Evolutionary conservation across 2,113 vertebrate species (phyloP).

Genomic region (Peromyscus maniculatus): DNA sequence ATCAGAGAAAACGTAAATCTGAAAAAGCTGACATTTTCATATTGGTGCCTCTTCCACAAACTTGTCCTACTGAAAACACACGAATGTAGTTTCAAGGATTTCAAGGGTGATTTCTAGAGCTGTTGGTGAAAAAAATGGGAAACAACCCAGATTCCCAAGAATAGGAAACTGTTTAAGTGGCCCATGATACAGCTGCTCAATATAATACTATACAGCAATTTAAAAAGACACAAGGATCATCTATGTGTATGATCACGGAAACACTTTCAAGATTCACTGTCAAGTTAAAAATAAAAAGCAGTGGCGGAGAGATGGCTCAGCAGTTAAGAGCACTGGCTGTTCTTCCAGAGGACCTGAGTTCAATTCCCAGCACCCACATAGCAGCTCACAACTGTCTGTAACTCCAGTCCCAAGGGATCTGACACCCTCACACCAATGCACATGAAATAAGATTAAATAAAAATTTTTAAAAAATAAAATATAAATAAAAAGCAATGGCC

Average conservation of each 20-base stretch:
- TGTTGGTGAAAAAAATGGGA: neutral
- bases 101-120: slow-evolving; percentile 27
- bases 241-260: neutral
- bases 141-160: neutral
- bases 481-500: slow-evolving; percentile 14
- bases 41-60: slow-evolving; percentile 13
- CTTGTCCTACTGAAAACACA: slow-evolving; percentile 46
- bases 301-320: too few species aligned
- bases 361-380: too few species aligned
- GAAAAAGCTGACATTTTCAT: neutral
- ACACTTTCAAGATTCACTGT: slow-evolving; percentile 23
- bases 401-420: too few species aligned
- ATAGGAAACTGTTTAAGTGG: neutral
- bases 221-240: neutral
- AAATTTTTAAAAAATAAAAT: neutral
- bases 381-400: too few species aligned
- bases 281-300: slow-evolving; percentile 52
- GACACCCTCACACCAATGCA: too few species aligned
- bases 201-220: neutral
- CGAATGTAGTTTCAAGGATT: neutral
- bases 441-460: too few species aligned
- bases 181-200: neutral
- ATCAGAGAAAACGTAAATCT: neutral
- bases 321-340: too few species aligned
- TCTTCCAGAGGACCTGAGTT: too few species aligned